phyloP scores from a whole-genome alignment of 2,888 invertebrate species.

The Sabatieria punctata region DNA sequence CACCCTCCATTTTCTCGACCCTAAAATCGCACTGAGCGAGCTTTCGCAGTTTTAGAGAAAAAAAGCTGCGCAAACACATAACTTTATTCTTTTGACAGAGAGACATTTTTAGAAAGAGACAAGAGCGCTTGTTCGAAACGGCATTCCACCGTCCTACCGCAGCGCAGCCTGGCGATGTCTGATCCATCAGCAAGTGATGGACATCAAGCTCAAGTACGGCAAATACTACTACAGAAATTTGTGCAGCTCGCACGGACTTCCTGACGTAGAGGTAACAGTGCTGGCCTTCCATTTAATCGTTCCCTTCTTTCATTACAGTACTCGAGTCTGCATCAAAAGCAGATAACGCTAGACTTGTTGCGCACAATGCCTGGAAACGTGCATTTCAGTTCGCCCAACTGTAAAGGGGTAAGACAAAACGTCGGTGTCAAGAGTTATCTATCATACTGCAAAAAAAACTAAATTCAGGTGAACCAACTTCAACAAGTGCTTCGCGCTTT shows the following conservation, averaged over 20 bases:
- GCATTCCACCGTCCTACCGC: constrained; percentile 34
- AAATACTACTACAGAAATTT: constrained; percentile 37
- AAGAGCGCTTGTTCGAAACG: constrained; percentile 32
- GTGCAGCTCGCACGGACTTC: constrained; percentile 31
- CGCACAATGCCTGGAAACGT: constrained; percentile 41
- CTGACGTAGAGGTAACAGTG: constrained; percentile 37
- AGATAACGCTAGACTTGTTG: constrained; percentile 40
- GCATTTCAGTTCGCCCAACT: constrained; percentile 36
- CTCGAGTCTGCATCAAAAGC: constrained; percentile 38
- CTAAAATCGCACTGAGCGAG: too few species aligned
- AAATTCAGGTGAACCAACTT: constrained; percentile 37
- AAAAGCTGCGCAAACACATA: too few species aligned
- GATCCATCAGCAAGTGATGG: constrained; percentile 28
- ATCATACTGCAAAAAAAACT: too few species aligned
- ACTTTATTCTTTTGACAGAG: too few species aligned
- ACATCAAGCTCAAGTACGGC: constrained; percentile 35
- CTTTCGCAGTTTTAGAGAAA: too few species aligned
- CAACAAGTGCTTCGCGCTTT: constrained; percentile 40
- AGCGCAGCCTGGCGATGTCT: constrained; percentile 33
- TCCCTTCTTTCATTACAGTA: constrained; percentile 23
- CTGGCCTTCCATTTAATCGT: neutral
- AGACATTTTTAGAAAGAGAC: constrained; percentile 32
- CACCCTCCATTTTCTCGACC: too few species aligned
- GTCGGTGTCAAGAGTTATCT: neutral
- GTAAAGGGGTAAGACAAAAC: constrained; percentile 36